Conservation (phyloP, 92 coral and sea anemone genomes). For the Palythoa caribaeorum region DNA sequence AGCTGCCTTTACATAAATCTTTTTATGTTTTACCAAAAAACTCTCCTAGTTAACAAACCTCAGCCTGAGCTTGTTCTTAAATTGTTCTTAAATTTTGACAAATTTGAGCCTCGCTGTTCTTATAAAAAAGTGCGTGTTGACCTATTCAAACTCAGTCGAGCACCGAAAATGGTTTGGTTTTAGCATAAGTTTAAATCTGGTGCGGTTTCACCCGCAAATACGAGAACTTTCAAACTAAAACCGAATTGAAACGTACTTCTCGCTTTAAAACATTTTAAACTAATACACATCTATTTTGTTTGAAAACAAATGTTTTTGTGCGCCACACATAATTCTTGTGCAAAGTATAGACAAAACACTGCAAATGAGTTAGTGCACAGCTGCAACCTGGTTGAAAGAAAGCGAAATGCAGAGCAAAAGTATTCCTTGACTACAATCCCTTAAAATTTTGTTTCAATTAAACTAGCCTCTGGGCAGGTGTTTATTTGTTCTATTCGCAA, state of each 20-base stretch:
- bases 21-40: no score
- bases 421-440: not conserved
- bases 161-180: not conserved
- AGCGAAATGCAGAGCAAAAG: not conserved
- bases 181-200: not conserved
- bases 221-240: not conserved
- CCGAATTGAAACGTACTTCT: not conserved
- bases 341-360: not conserved
- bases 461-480: constrained; percentile 25
- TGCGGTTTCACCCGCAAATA: not conserved
- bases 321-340: not conserved
- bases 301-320: constrained; percentile 18
- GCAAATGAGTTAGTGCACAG: not conserved
- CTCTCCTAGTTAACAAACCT: no score
- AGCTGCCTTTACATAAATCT: no score
- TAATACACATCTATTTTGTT: not conserved
- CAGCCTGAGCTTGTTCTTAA: no score
- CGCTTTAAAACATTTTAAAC: not conserved
- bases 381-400: not conserved
- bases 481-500: not conserved
- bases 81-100: no score
- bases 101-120: no score
- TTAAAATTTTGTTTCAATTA: constrained; percentile 24
- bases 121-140: no score
- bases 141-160: no score